Base-by-base conservation (phyloP, 1,140 invertebrate species). In the Diachasma alloeum region DNA sequence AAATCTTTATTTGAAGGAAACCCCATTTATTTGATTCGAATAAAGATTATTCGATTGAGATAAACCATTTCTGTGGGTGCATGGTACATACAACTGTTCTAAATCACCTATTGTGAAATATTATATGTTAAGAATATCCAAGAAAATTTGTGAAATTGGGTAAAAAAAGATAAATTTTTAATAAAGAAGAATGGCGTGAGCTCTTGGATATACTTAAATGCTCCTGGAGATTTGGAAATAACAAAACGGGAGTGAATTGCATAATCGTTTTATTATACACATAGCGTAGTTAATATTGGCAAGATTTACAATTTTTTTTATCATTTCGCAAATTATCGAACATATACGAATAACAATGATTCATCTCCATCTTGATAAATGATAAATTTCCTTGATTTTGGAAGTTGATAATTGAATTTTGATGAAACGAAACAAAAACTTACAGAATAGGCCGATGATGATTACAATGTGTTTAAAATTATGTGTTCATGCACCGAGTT, bases 371-470 rank as follows among this genome's bases (percentile, higher is more conserved):
- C n/a, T 39, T 68, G 4, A 37, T 17, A 59, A 53, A 68, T 19
- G 37, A 39, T 66, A 56, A 24, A 24, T 31, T 70, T 70, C 36
- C 36, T 19, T 46, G 26, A 53, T 56, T 31, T 56, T 19, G 37
- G 68, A 9, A 66, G 6, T 26, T 66, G 59, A 56, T 26, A 24
- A 22, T 36, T 74, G 26, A 31, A 56, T 68, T 56, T 42, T 26
- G n/a, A 73, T 67, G n/a, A 69, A 72, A 69, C 13, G 31, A 82
- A 76, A 66, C 72, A 78, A 75, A 69, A 82, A 85, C 78, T 87
- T 87, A 86, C 85, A 86, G 83, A 88, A 88, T 88, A 87, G 87
- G 87, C 86, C 86, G 87, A 83, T 79, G 82, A 82, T 77, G 75
- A 75, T 68, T 81, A 74, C 75, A 37, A 78, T 78, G 15, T 74